A percentile compares a stretch with the other conserved stretches of the same genome.
phyloP scores from a whole-genome alignment of 2,888 invertebrate genomes.

The Tetrapedia diversipes region DNA sequence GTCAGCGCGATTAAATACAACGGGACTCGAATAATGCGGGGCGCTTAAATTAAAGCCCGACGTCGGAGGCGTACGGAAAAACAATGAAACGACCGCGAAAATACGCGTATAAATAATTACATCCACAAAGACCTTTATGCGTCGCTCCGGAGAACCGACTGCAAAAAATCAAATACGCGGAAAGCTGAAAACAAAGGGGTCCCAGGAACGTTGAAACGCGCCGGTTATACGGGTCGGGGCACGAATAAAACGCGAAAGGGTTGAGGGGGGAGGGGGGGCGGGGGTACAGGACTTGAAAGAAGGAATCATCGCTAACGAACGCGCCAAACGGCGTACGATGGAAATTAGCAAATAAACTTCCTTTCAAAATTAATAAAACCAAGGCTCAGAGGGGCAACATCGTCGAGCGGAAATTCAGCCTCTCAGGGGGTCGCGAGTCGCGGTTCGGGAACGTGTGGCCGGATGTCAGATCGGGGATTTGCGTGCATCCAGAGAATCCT shows the following conservation, averaged over 20 bases:
- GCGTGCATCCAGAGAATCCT: constrained; percentile 16
- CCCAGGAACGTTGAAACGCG: constrained; percentile 8
- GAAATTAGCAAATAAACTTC: constrained; percentile 41
- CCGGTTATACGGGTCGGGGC: constrained; percentile 3
- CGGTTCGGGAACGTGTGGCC: neutral
- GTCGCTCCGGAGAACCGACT: neutral
- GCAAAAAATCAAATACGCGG: constrained; percentile 9
- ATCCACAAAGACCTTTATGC: constrained; percentile 10
- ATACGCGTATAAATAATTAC: constrained; percentile 10
- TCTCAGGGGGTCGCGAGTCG: neutral
- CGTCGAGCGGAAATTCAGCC: neutral
- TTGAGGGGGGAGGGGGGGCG: neutral
- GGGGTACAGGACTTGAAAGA: neutral
- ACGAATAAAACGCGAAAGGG: neutral
- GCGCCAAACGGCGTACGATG: neutral
- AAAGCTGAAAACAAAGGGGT: constrained; percentile 4
- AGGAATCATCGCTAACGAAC: constrained; percentile 10
- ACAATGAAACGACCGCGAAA: neutral
- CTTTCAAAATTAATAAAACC: constrained; percentile 22
- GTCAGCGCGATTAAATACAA: constrained; percentile 20
- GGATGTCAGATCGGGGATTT: constrained; percentile 14
- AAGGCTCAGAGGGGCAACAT: neutral
- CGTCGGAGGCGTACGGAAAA: neutral
- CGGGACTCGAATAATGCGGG: neutral
- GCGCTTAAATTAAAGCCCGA: constrained; percentile 13